A percentile compares a stretch with the other conserved stretches of the same genome.
Conservation (phyloP, 2,797 vertebrate species). For the Lates japonicus region DNA sequence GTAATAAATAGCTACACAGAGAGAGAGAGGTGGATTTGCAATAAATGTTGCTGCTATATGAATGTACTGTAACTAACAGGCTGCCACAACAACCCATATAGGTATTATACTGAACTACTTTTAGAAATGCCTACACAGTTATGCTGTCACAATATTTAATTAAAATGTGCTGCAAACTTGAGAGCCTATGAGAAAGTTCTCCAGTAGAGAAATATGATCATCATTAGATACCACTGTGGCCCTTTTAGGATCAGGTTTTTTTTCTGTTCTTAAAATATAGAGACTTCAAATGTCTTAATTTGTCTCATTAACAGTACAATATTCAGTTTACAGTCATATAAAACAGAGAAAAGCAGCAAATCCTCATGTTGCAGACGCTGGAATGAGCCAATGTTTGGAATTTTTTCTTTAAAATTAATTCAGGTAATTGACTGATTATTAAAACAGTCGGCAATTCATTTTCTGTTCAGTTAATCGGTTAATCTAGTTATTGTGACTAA, state of each 20-base stretch:
- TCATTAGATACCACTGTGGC: background rate
- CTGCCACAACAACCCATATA: background rate
- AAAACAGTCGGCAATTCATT: background rate
- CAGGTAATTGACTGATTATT: too few relatives aligned
- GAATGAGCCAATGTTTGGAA: too few relatives aligned
- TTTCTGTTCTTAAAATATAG: background rate
- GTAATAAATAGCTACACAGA: background rate
- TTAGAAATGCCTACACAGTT: background rate
- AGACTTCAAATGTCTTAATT: background rate
- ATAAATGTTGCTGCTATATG: background rate
- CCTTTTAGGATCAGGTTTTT: background rate
- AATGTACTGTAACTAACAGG: background rate
- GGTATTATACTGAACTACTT: background rate
- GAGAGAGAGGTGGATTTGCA: background rate
- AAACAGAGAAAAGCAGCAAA: background rate
- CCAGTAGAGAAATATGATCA: background rate
- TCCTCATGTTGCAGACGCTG: background rate
- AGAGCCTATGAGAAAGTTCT: background rate
- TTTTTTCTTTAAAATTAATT: too few relatives aligned
- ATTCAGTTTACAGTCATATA: background rate
- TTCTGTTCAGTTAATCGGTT: background rate
- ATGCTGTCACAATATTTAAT: background rate
- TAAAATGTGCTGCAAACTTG: background rate
- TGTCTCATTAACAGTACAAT: background rate
- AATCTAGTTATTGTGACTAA: background rate